Base-by-base conservation (phyloP, 2,888 invertebrate genomes). In the Spodoptera littoralis region DNA sequence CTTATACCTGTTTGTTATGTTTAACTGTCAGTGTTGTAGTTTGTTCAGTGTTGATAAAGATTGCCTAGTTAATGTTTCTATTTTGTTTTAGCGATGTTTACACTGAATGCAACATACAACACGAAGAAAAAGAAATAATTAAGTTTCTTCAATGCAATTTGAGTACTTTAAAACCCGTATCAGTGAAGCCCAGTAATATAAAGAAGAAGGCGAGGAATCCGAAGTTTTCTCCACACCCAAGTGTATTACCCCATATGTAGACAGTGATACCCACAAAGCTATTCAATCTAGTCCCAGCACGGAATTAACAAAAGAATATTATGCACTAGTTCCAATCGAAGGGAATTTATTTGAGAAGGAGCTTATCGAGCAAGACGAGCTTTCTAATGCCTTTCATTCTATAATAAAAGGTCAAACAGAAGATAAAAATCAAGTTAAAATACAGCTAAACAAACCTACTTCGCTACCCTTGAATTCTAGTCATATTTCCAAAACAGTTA, bases 351-450 rank as follows among this genome's bases (percentile, higher is more conserved):
- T 95, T 75, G 95, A 95, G 52, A 92, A 91, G 80, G 95, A 95
- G 83, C 88, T 95, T 18, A 91, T 87, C 36, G 95, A 95, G 84
- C 95, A 95, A 83, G 95, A 95, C 81, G 92, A 88, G 49, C 86
- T 95, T 45, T 94, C 94, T 47, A 88, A 89, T 82, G 95, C 95
- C 52, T 95, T 95, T 85, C 89, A 93, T 66, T 92, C 91, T 62
- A 94, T 95, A 65, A 91, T 90, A 78, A 90, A 90, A 80, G 82
- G 87, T 3, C 91, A 90, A 85, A 75, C 81, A 63, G 84, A 83
- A 60, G 82, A 86, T 70, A 66, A 81, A 61, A 83, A 79, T 70
- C 85, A 87, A 80, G 76, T 77, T 57, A 83, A 84, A 66, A 65
- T 79, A 45, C 86, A 84, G 71, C 84, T 82, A 56, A 84, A 76